phyloP scores from a whole-genome alignment of 2,888 invertebrate genomes.

The Drosophila colorata region DNA sequence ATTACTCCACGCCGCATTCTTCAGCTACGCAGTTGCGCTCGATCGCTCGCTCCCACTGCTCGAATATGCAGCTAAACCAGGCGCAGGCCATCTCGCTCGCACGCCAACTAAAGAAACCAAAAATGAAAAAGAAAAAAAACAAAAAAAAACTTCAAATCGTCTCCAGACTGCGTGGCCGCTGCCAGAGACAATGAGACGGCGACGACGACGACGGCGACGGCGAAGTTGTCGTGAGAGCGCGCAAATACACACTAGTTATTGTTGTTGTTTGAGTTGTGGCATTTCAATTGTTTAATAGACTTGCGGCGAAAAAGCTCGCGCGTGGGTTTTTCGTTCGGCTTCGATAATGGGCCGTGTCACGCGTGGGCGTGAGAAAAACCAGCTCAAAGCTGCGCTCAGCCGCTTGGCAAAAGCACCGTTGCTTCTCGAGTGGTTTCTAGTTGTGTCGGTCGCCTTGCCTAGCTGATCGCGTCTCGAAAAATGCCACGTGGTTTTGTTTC shows the following conservation, averaged over 20 bases:
- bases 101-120: neutral
- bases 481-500: neutral
- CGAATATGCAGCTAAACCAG: conserved; percentile 10
- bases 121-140: neutral
- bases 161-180: conserved; percentile 68
- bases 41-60: conserved; percentile 23
- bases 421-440: conserved; percentile 9
- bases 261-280: conserved; percentile 45
- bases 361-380: conserved; percentile 64
- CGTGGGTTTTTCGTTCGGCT: conserved; percentile 54
- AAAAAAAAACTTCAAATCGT: neutral
- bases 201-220: neutral
- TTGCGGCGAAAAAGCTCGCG: conserved; percentile 47
- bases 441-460: conserved; percentile 1
- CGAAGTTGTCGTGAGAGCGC: conserved; percentile 27
- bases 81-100: conserved; percentile 31
- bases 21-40: conserved; percentile 54
- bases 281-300: conserved; percentile 68
- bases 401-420: conserved; percentile 23
- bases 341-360: neutral
- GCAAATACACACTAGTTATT: conserved; percentile 12
- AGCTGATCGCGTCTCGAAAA: neutral
- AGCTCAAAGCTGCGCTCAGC: neutral
- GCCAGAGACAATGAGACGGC: conserved; percentile 48
- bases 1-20: conserved; percentile 62